Base-by-base conservation (phyloP, 2,113 vertebrate species). In the Dicrurus megarhynchus region DNA sequence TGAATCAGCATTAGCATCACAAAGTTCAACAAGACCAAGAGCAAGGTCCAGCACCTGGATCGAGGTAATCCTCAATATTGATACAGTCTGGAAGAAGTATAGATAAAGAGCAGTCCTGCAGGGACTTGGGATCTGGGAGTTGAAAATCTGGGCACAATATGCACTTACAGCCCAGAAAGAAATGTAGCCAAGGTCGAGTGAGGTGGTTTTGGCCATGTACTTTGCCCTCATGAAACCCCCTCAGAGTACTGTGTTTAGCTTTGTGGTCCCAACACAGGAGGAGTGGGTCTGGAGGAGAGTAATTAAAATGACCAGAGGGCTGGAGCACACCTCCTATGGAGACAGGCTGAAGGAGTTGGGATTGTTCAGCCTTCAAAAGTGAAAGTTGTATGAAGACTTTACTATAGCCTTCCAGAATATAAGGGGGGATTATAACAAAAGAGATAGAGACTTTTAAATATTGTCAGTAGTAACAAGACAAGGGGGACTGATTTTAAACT, bases 191-290 rank as follows among this genome's bases (percentile, higher is more conserved):
- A n/a, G 5, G 21, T 13, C 1, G 4, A 75, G 28, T 24, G 11
- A 64, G 10, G 5, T 64, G 49, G 56, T 79, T 63, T 33, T 78
- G 2, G 6, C 8, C 9, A 6, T 26, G 6, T 32, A 32, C 3
- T 65, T 33, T 3, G 2, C 14, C 16, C 8, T 35, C 1, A 5
- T 41, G 21, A 59, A 35, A 65, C 3, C 4, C 9, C 24, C 4
- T 33, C 73, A 33, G 42, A 82, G 4, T 27, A 53, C 4, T 63
- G 37, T 6, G 2, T 33, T 33, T 30, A 13, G 1, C 10, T 67
- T 9, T 41, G 35, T 24, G 8, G 8, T 39, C 3, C 6, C 46
- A 60, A 1, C 5, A 47, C 7, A 59, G 27, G 20, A 53, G 32
- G 27, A 57, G 20, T 14, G 14, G 13, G 5, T 37, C 26, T 13